Percentiles rank a stretch among this genome's conserved stretches.
Conservation (phyloP, 2,797 vertebrate genomes). For the Falco berigora region DNA sequence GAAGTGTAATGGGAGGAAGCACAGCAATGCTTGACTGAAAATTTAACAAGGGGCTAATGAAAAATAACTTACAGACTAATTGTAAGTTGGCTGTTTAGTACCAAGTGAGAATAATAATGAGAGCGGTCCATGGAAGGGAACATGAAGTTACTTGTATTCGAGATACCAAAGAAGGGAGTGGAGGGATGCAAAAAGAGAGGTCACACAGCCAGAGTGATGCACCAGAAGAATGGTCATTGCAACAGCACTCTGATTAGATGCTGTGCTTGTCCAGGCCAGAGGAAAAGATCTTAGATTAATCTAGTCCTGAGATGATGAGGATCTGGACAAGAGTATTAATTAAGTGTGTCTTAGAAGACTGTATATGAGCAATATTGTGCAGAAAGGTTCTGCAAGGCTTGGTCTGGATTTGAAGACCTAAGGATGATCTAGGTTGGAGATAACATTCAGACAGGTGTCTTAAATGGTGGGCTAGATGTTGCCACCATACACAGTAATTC, state of each 20-base stretch:
- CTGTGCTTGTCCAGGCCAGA: background rate
- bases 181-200: background rate
- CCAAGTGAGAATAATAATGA: background rate
- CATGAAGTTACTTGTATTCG: background rate
- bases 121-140: background rate
- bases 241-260: background rate
- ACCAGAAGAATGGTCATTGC: background rate
- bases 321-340: background rate
- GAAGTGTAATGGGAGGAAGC: background rate
- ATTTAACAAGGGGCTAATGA: conserved; percentile 6
- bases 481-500: background rate
- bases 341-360: background rate
- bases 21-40: background rate
- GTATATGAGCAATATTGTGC: background rate
- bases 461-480: background rate
- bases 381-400: background rate
- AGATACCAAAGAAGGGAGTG: background rate
- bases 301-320: background rate
- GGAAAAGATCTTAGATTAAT: background rate
- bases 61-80: background rate
- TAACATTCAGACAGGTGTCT: background rate
- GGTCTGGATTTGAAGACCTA: background rate
- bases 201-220: background rate
- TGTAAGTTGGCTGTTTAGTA: background rate
- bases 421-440: background rate